These are phyloP conservation scores for Colletes gigas DNA, from an alignment of 1,140 invertebrate genomes.

Conservation along the genomic window DNA sequence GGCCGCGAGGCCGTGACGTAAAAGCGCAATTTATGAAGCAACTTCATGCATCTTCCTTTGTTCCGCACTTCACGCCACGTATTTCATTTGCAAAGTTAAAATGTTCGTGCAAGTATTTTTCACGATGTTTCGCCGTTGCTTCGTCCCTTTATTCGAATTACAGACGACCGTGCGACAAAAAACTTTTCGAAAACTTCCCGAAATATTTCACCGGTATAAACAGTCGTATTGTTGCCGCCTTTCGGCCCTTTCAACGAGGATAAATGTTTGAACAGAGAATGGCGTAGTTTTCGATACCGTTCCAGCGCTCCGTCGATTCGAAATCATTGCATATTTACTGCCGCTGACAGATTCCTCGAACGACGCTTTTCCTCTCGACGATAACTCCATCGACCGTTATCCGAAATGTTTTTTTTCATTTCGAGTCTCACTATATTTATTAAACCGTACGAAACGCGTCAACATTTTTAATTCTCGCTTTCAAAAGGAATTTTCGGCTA, in stretches of 20 bases:
- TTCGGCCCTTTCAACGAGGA: not conserved
- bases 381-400: not conserved
- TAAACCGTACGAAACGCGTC: no score
- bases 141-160: no score
- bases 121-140: no score
- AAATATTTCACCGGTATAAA: constrained; percentile 16
- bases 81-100: not conserved
- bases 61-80: not conserved
- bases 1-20: no score
- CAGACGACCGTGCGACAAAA: not conserved
- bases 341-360: not conserved
- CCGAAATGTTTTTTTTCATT: no score
- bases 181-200: not conserved
- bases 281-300: not conserved
- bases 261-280: constrained; percentile 11
- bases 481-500: no score
- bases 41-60: not conserved
- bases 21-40: not conserved
- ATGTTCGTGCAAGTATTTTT: no score
- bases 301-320: not conserved
- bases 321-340: not conserved
- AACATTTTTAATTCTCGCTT: no score
- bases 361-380: not conserved
- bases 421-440: no score
- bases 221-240: not conserved